Base-by-base conservation (phyloP, 2,113 vertebrate genomes). In the Crotophaga sulcirostris region DNA sequence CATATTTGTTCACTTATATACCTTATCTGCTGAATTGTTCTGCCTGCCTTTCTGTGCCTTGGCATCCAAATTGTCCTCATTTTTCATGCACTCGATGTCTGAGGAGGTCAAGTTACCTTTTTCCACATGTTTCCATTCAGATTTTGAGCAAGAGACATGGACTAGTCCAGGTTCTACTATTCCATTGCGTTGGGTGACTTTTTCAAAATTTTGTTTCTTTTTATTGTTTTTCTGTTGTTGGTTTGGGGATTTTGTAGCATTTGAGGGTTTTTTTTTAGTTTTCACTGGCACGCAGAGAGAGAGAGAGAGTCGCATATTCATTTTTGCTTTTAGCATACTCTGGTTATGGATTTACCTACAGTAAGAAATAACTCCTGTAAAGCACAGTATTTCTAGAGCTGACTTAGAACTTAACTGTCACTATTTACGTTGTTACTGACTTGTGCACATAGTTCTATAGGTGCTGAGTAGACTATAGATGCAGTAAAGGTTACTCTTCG, bases 241-340 rank as follows among this genome's bases (percentile, higher is more conserved):
- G 10, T 45, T 84, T 64, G 10, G 12, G 1, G 0, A 0, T 8
- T 62, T 45, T 38, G 4, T n/a, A 9, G 2, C 5, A 16, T 26
- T 26, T 16, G 45, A 11, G 11, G 24, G 13, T 28, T 51, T 34
- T 28, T 51, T 34, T 21, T 60, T 45, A n/a, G 44, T 18, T 55
- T 84, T 58, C 13, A n/a, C n/a, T n/a, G n/a, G n/a, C n/a, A n/a
- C n/a, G n/a, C n/a, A n/a, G n/a, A n/a, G n/a, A n/a, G n/a, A n/a
- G n/a, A n/a, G n/a, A n/a, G n/a, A n/a, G 13, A 40, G n/a, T 11
- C 1, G 0, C 13, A 33, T 80, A 34, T 40, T 52, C 33, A 63
- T 52, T 74, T 28, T 16, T 11, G 49, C 13, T 4, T 77, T 73
- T 49, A 38, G 4, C 34, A 45, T 40, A 20, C 4, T 62, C 34